Conservation (phyloP, 2,888 invertebrate species). For the Cylloceria caligata region DNA sequence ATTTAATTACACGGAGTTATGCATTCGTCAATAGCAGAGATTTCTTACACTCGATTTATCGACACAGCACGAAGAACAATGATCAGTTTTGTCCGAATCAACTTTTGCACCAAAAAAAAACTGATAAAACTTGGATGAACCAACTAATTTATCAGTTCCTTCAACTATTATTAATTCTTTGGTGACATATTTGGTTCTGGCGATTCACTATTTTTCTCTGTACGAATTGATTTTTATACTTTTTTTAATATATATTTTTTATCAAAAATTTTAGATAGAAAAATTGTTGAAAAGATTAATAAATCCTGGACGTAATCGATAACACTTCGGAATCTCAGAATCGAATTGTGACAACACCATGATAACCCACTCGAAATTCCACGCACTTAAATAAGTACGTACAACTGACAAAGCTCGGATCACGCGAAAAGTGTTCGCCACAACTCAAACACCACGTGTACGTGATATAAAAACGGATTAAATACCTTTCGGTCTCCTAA, state of each 20-base stretch:
- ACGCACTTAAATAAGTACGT: conserved; percentile 35
- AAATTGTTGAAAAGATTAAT: background rate
- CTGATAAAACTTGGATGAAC: too few relatives aligned
- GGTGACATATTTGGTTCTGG: too few relatives aligned
- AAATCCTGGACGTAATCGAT: background rate
- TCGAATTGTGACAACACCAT: conserved; percentile 46
- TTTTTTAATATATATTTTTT: too few relatives aligned
- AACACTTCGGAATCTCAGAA: background rate
- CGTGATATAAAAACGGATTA: conserved; percentile 59
- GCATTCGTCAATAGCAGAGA: background rate
- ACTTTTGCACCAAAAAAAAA: too few relatives aligned
- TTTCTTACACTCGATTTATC: background rate
- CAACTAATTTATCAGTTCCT: too few relatives aligned
- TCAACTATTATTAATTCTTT: too few relatives aligned
- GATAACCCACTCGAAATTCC: conserved; percentile 55
- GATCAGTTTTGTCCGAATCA: too few relatives aligned
- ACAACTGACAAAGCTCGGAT: conserved; percentile 33
- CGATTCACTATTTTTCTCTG: too few relatives aligned
- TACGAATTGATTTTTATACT: too few relatives aligned
- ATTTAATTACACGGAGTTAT: background rate
- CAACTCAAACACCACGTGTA: conserved; percentile 45
- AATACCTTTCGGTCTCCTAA: conserved; percentile 60
- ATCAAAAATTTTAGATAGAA: too few relatives aligned
- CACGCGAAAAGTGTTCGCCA: conserved; percentile 43
- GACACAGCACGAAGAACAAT: too few relatives aligned